A percentile compares a stretch with the other conserved stretches of the same genome.
Evolutionary conservation across 2,797 vertebrate genomes (phyloP).

Genomic region (Adrianichthys oophorus): DNA sequence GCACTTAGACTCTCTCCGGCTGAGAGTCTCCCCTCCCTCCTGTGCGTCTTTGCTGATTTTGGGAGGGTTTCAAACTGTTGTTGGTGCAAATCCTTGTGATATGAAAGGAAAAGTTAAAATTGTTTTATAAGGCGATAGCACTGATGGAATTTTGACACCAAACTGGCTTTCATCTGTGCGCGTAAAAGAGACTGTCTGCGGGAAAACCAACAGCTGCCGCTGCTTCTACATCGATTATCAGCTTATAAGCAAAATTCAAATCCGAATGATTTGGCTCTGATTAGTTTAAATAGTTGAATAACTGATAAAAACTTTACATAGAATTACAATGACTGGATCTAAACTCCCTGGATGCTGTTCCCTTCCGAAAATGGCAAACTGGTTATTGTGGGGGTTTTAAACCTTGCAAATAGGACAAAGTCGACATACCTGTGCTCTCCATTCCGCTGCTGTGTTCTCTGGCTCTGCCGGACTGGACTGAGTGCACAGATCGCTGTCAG

Average conservation of each 20-base stretch:
- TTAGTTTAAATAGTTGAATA: neutral
- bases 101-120: constrained; percentile 39
- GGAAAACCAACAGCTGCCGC: constrained; percentile 43
- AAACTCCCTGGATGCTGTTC: neutral
- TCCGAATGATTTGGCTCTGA: no score
- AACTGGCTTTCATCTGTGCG: constrained; percentile 4
- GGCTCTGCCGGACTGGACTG: constrained; percentile 77
- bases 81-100: constrained; percentile 67
- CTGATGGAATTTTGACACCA: neutral
- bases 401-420: constrained; percentile 19
- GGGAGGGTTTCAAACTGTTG: constrained; percentile 67
- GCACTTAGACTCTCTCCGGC: constrained; percentile 58
- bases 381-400: neutral
- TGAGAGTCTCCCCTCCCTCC: constrained; percentile 68
- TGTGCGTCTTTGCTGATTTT: constrained; percentile 71
- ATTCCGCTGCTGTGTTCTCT: constrained; percentile 70
- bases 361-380: neutral
- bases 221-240: no score
- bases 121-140: constrained; percentile 14
- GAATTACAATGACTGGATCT: neutral
- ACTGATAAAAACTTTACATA: constrained; percentile 16
- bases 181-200: constrained; percentile 22
- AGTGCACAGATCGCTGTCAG: constrained; percentile 76
- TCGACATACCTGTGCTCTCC: constrained; percentile 85
- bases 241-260: no score